Conservation (phyloP, 2,113 vertebrate genomes). For the Chloropsis hardwickii region DNA sequence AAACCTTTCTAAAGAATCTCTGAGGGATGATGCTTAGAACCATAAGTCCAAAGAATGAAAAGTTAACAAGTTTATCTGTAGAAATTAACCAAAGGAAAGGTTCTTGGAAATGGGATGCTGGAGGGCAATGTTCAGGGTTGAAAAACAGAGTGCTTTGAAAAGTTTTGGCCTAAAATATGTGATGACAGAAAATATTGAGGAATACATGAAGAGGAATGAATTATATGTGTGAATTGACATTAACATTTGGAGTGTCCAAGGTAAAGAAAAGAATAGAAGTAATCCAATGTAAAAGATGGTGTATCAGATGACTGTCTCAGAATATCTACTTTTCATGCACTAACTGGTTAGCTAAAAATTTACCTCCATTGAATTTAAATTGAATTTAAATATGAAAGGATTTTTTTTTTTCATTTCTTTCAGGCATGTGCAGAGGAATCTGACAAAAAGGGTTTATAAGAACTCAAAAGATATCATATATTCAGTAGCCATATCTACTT, state of each 20-base stretch:
- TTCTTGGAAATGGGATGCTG: neutral
- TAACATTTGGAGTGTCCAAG: neutral
- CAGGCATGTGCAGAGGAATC: neutral
- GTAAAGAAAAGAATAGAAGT: neutral
- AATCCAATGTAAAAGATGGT: neutral
- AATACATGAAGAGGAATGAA: neutral
- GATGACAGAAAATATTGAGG: neutral
- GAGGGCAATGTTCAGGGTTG: neutral
- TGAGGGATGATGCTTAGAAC: neutral
- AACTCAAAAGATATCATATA: neutral
- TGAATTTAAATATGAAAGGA: neutral
- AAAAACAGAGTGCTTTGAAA: neutral
- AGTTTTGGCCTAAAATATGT: neutral
- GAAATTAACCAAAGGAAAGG: neutral
- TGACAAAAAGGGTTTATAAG: neutral
- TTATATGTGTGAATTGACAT: neutral
- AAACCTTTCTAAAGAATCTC: neutral
- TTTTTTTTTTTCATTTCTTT: neutral
- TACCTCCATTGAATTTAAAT: neutral
- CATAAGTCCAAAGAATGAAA: neutral
- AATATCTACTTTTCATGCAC: neutral
- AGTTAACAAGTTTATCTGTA: neutral
- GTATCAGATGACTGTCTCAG: neutral
- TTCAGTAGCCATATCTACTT: neutral
- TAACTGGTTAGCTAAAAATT: neutral